Percentiles rank a stretch among this genome's conserved stretches.
These are phyloP conservation scores for Actenoides hombroni DNA, from an alignment of 2,113 vertebrate species.

Conservation along the genomic window DNA sequence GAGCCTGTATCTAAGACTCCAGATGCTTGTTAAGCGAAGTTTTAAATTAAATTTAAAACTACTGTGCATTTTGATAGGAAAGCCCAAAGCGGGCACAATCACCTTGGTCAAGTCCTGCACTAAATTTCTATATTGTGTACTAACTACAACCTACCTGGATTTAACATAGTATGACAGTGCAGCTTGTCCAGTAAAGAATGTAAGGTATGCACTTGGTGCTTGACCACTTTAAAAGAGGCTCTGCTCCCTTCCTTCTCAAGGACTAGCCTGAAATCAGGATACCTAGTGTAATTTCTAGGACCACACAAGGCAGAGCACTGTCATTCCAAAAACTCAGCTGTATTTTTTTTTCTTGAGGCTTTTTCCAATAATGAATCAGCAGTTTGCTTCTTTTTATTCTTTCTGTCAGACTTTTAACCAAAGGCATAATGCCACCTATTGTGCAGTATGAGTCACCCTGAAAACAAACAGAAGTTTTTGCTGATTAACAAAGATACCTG, in stretches of 20 bases:
- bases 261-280: neutral
- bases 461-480: neutral
- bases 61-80: neutral
- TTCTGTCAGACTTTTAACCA: neutral
- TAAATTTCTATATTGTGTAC: neutral
- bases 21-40: neutral
- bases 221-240: neutral
- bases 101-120: neutral
- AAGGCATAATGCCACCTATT: neutral
- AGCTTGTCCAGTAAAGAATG: neutral
- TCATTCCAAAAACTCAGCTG: neutral
- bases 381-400: neutral
- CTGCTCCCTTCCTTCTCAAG: neutral
- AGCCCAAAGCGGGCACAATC: neutral
- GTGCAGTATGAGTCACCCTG: neutral
- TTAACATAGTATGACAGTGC: neutral
- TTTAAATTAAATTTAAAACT: neutral
- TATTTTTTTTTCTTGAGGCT: neutral
- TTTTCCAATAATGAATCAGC: neutral
- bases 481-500: neutral
- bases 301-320: neutral
- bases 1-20: neutral
- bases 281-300: neutral
- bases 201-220: neutral
- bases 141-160: neutral